Evolutionary conservation across 1,140 invertebrate genomes (phyloP).

Genomic region (Ostrea denselamellosa): DNA sequence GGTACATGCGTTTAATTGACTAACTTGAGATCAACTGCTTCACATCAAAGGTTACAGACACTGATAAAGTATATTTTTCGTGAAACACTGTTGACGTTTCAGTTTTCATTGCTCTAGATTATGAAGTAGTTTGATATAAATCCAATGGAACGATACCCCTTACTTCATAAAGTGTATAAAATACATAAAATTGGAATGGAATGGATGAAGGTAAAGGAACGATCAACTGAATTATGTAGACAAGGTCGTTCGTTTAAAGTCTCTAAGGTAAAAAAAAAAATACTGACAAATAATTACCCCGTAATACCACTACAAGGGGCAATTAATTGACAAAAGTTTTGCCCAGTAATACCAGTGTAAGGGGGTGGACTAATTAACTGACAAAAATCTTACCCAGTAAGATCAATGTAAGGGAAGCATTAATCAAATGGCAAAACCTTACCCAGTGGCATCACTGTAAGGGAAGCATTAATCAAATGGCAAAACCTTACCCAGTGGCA

Average conservation of each 20-base stretch:
- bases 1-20: slow-evolving; percentile 26
- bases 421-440: too few relatives aligned
- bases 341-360: too few relatives aligned
- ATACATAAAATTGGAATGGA: neutral
- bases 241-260: neutral
- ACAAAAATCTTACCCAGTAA: too few relatives aligned
- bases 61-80: neutral
- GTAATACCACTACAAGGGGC: too few relatives aligned
- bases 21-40: neutral
- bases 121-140: neutral
- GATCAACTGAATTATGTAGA: neutral
- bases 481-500: too few relatives aligned
- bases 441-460: too few relatives aligned
- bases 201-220: neutral
- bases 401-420: too few relatives aligned
- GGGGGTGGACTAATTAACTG: too few relatives aligned
- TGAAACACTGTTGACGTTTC: neutral
- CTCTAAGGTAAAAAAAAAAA: too few relatives aligned
- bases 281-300: too few relatives aligned
- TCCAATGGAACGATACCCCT: neutral
- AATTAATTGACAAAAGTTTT: too few relatives aligned
- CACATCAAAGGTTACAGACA: neutral
- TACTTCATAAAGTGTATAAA: neutral
- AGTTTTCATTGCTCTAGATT: neutral
- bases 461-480: too few relatives aligned